These are phyloP conservation scores for Gadus chalcogrammus DNA, from an alignment of 2,113 vertebrate species.

Conservation along the genomic window DNA sequence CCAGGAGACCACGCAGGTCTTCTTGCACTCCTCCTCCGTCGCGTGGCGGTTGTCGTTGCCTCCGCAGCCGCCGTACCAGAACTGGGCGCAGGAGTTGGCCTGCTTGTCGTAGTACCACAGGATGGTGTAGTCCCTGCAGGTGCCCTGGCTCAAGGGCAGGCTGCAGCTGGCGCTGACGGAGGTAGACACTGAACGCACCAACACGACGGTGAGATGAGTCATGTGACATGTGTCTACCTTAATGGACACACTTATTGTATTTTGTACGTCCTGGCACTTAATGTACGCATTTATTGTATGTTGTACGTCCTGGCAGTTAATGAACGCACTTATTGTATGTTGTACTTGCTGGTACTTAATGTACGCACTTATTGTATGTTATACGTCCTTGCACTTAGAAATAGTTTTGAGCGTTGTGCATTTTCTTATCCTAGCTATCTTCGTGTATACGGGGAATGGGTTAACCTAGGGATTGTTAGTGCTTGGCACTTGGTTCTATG, in stretches of 20 bases:
- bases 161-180: constrained; percentile 56
- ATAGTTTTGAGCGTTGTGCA: too few relatives aligned
- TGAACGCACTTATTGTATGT: too few relatives aligned
- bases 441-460: too few relatives aligned
- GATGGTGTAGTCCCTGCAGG: constrained; percentile 76
- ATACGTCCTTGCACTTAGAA: too few relatives aligned
- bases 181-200: constrained; percentile 51
- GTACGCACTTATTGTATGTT: too few relatives aligned
- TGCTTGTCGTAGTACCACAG: constrained; percentile 83
- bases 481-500: too few relatives aligned
- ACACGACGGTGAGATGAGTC: neutral
- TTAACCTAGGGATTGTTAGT: too few relatives aligned
- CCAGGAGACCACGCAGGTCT: constrained; percentile 67
- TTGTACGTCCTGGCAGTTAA: too few relatives aligned
- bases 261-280: too few relatives aligned
- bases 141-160: constrained; percentile 74
- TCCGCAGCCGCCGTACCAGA: constrained; percentile 83
- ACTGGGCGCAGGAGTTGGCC: constrained; percentile 84
- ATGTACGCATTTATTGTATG: too few relatives aligned
- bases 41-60: constrained; percentile 83
- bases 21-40: constrained; percentile 78
- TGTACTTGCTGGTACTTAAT: too few relatives aligned
- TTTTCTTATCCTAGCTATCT: too few relatives aligned
- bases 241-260: neutral
- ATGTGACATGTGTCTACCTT: neutral